These are phyloP conservation scores for Marcusenius ussheri DNA, from an alignment of 2,113 vertebrate genomes.

Conservation along the genomic window DNA sequence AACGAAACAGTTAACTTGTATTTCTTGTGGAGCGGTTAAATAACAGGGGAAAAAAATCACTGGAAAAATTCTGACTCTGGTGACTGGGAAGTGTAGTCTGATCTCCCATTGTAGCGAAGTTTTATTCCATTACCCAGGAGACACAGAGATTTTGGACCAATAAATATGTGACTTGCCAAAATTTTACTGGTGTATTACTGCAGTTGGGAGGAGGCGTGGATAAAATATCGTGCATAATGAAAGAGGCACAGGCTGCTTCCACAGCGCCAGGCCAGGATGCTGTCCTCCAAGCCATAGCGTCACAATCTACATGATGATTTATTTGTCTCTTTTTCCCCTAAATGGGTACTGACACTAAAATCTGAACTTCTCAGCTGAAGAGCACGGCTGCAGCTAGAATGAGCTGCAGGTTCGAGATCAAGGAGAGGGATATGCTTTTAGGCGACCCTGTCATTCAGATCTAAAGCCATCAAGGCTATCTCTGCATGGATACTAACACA, in stretches of 20 bases:
- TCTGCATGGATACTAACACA: slow-evolving; percentile 53
- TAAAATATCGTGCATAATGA: not conserved
- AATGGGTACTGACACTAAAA: not conserved
- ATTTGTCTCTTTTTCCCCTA: slow-evolving; percentile 33
- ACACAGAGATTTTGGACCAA: not conserved
- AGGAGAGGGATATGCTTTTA: slow-evolving; percentile 52
- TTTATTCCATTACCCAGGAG: not conserved
- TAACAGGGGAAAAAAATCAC: not conserved
- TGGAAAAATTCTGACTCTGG: not conserved
- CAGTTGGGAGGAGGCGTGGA: not conserved
- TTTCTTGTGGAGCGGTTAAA: not conserved
- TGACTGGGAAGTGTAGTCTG: not conserved
- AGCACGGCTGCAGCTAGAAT: slow-evolving; percentile 47
- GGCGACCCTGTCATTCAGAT: slow-evolving; percentile 58
- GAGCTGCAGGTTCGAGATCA: slow-evolving; percentile 39
- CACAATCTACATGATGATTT: not conserved
- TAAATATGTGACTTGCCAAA: not conserved
- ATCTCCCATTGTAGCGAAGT: not conserved
- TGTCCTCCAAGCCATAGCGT: not conserved
- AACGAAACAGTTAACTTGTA: too few relatives aligned
- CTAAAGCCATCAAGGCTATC: slow-evolving; percentile 54
- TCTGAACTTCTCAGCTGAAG: not conserved
- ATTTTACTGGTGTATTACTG: not conserved
- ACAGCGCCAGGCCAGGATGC: not conserved
- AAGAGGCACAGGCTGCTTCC: not conserved